Evolutionary conservation across 2,888 invertebrate genomes (phyloP).

Genomic region (Mimas tiliae): DNA sequence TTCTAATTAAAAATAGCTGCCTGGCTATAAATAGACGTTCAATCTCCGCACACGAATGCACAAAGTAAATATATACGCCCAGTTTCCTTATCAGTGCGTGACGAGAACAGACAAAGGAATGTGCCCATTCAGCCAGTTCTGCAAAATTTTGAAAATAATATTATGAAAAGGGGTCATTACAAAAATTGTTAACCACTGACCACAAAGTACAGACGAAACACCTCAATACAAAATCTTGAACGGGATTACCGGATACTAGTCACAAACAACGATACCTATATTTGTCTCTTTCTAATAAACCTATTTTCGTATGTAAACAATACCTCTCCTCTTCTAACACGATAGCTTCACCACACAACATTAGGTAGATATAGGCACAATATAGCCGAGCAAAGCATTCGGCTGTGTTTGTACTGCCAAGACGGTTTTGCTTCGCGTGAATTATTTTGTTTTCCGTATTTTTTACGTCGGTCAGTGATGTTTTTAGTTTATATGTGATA

Average conservation of each 20-base stretch:
- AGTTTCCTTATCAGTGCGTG: slow-evolving; percentile 33
- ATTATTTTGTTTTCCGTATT: slow-evolving; percentile 23
- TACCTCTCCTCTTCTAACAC: slow-evolving; percentile 53
- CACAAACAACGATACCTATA: slow-evolving; percentile 48
- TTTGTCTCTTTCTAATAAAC: slow-evolving; percentile 52
- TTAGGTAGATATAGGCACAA: slow-evolving; percentile 38
- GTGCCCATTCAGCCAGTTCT: not conserved
- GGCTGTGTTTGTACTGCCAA: slow-evolving; percentile 19
- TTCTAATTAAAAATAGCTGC: slow-evolving; percentile 26
- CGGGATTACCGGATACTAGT: slow-evolving; percentile 76
- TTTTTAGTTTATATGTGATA: slow-evolving; percentile 27
- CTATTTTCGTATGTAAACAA: slow-evolving; percentile 39
- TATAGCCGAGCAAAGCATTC: slow-evolving; percentile 23
- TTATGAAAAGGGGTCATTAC: slow-evolving; percentile 16
- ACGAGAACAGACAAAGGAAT: slow-evolving; percentile 16
- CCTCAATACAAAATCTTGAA: slow-evolving; percentile 62
- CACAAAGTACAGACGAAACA: slow-evolving; percentile 21
- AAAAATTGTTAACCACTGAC: slow-evolving; percentile 25
- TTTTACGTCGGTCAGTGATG: slow-evolving; percentile 26
- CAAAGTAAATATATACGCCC: slow-evolving; percentile 30
- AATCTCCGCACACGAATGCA: slow-evolving; percentile 29
- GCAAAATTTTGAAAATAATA: slow-evolving; percentile 7
- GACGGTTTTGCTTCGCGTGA: slow-evolving; percentile 12
- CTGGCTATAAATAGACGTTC: slow-evolving; percentile 25
- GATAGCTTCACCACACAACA: slow-evolving; percentile 45